phyloP scores from a whole-genome alignment of 2,888 invertebrate genomes.

The Cephalotes varians region DNA sequence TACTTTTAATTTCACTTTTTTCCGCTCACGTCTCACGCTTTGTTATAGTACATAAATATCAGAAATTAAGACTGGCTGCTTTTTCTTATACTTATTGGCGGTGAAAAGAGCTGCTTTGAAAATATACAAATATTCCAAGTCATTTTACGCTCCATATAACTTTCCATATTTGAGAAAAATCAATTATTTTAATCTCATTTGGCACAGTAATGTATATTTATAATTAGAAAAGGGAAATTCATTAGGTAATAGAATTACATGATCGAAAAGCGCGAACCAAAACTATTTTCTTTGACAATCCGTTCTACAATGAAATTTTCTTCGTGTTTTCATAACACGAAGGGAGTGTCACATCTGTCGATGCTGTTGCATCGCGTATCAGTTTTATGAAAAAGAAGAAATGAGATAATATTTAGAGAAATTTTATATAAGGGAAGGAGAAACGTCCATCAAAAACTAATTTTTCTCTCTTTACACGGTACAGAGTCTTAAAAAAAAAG shows the following conservation, averaged over 20 bases:
- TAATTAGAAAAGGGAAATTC: constrained; percentile 40
- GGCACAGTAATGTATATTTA: constrained; percentile 43
- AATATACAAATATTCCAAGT: background rate
- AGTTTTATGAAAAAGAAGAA: too few species aligned
- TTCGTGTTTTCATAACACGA: too few species aligned
- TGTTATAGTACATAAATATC: background rate
- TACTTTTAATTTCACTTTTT: constrained; percentile 46
- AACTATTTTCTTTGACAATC: constrained; percentile 70
- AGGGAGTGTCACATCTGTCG: too few species aligned
- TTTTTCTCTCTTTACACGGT: too few species aligned
- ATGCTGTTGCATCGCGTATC: too few species aligned
- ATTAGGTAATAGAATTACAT: constrained; percentile 49
- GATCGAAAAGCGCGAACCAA: background rate
- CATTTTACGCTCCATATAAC: constrained; percentile 40
- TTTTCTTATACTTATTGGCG: constrained; percentile 26
- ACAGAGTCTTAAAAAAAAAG: too few species aligned
- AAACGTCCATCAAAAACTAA: too few species aligned
- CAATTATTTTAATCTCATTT: constrained; percentile 56
- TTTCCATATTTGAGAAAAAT: constrained; percentile 43
- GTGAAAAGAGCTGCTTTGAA: background rate
- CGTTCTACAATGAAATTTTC: constrained; percentile 50
- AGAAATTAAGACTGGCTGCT: constrained; percentile 2
- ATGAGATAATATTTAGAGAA: too few species aligned
- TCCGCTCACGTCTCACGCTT: constrained; percentile 34
- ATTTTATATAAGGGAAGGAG: too few species aligned